Percentiles rank a stretch among this genome's conserved stretches.
phyloP scores from a whole-genome alignment of 1,140 invertebrate species.

The Papilio machaon region DNA sequence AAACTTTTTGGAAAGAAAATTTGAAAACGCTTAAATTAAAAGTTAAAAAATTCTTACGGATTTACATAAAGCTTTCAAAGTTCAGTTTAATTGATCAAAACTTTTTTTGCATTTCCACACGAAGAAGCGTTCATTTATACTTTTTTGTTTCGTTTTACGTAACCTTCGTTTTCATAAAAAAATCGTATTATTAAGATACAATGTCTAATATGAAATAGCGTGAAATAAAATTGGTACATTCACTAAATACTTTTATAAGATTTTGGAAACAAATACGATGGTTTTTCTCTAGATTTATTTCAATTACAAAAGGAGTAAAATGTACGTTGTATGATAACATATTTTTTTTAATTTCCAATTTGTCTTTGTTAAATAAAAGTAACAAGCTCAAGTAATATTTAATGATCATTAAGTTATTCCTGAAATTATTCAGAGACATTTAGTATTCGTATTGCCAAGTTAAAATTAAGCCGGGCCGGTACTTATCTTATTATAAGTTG shows the following conservation, averaged over 20 bases:
- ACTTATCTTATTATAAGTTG: conserved; percentile 25
- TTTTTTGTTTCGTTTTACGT: no score
- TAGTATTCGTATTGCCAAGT: conserved; percentile 7
- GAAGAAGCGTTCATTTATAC: no score
- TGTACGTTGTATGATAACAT: no score
- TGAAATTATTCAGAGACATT: conserved; percentile 7
- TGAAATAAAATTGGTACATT: no score
- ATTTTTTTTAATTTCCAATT: no score
- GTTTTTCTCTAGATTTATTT: background rate
- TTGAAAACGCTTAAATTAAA: background rate
- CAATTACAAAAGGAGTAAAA: background rate
- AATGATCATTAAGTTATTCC: background rate
- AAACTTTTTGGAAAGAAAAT: no score
- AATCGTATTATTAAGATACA: background rate
- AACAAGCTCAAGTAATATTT: background rate
- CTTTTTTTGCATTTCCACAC: no score
- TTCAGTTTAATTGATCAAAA: no score
- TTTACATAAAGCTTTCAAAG: conserved; percentile 12
- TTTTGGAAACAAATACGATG: no score
- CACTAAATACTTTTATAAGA: no score
- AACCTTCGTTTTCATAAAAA: background rate
- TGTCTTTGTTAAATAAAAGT: background rate
- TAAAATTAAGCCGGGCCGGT: background rate
- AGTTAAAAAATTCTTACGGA: conserved; percentile 3
- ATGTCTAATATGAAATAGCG: no score